Base-by-base conservation (phyloP, 2,113 vertebrate genomes). In the Hypomesus transpacificus region DNA sequence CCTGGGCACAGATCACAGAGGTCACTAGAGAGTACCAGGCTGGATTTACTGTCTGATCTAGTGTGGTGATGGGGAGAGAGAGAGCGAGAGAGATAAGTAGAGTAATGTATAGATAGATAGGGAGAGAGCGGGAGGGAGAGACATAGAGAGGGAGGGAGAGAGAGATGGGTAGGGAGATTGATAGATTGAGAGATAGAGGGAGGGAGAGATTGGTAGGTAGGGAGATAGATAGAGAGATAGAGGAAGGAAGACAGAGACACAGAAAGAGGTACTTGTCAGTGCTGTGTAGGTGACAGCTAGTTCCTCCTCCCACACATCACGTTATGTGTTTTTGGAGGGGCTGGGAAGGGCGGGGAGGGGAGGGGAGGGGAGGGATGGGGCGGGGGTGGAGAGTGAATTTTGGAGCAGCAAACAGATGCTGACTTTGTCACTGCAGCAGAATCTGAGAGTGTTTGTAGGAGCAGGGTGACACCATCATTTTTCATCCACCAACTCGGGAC, bases 331-430 rank as follows among this genome's bases (percentile, higher is more conserved):
- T 46, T 46, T 9, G 7, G 39, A 46, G 54, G 54, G n/a, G 54
- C 54, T 56, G 16, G 16, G n/a, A 11, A 56, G 17, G 54, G 16
- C 1, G 7, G 54, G n/a, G 17, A n/a, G 54, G 16, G 54, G 54
- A 7, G 17, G 2, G 7, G 17, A n/a, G 54, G 16, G 54, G 54
- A 7, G 17, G 2, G 7, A n/a, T n/a, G n/a, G 54, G 16, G 54
- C 61, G 66, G 73, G 73, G 74, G 21, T 9, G 61, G 28, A 17
- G 17, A 59, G 73, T 2, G 66, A 63, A 66, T 60, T 75, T 75
- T 83, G 66, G n/a, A 77, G 77, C 82, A 73, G 53, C 76, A 83
- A 86, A 78, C 87, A 90, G 85, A 85, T 87, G 88, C 86, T 52
- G 78, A 84, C 75, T 86, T 86, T 85, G 84, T 85, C 86, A 81